phyloP scores from a whole-genome alignment of 2,888 invertebrate species.

The Epirrhoe alternata region DNA sequence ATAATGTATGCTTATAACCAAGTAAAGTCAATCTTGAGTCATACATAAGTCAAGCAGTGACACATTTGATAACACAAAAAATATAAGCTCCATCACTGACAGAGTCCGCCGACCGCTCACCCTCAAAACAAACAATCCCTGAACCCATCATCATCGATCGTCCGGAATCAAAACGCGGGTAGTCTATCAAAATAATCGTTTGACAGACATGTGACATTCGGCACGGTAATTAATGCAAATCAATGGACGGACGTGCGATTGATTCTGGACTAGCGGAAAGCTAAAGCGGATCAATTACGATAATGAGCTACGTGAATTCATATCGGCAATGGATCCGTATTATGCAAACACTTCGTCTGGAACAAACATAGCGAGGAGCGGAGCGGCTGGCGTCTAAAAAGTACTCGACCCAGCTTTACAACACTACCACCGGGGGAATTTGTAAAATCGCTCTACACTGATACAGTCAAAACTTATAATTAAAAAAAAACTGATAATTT shows the following conservation, averaged over 20 bases:
- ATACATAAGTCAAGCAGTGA: slow-evolving; percentile 6
- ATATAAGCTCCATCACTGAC: slow-evolving; percentile 16
- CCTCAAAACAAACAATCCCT: slow-evolving; percentile 30
- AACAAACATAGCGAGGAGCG: slow-evolving; percentile 55
- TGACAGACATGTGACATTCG: slow-evolving; percentile 73
- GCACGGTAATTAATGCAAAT: slow-evolving; percentile 82
- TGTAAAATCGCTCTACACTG: too few species aligned
- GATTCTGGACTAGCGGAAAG: slow-evolving; percentile 66
- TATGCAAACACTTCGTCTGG: slow-evolving; percentile 44
- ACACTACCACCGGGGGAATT: background rate
- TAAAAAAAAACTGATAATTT: too few species aligned
- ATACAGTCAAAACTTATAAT: too few species aligned
- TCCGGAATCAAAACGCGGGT: slow-evolving; percentile 46
- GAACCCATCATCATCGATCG: slow-evolving; percentile 21
- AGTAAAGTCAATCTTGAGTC: background rate
- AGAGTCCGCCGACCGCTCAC: slow-evolving; percentile 12
- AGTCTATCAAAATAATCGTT: slow-evolving; percentile 77
- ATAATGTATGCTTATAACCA: background rate
- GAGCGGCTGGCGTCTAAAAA: background rate
- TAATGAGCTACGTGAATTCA: slow-evolving; percentile 80
- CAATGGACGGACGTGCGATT: slow-evolving; percentile 76
- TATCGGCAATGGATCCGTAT: slow-evolving; percentile 48
- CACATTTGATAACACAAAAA: slow-evolving; percentile 14
- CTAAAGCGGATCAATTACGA: slow-evolving; percentile 83
- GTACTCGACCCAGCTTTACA: background rate